These are phyloP conservation scores for Crenichthys baileyi DNA, from an alignment of 2,797 vertebrate genomes.

Conservation along the genomic window DNA sequence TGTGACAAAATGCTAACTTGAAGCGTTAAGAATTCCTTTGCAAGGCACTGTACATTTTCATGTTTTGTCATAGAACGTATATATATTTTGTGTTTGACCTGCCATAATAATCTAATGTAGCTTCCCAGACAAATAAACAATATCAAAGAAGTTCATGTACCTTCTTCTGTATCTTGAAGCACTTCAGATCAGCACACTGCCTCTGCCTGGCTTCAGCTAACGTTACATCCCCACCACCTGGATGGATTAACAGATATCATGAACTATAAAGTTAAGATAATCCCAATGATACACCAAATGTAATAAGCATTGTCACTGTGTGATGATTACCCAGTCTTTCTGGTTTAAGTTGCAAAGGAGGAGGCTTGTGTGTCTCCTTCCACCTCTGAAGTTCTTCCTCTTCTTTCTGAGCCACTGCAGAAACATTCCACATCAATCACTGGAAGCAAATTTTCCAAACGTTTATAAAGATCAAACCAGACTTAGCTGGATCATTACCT, in stretches of 20 bases:
- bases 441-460: neutral
- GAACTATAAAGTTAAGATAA: neutral
- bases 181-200: constrained; percentile 70
- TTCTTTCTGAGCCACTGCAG: constrained; percentile 84
- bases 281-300: neutral
- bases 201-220: constrained; percentile 81
- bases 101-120: neutral
- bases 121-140: neutral
- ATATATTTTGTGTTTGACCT: no score
- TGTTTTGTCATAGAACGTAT: no score
- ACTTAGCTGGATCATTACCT: constrained; percentile 68
- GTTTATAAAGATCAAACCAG: neutral
- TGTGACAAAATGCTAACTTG: no score
- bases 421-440: constrained; percentile 3
- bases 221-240: constrained; percentile 81
- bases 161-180: constrained; percentile 85
- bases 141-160: constrained; percentile 60
- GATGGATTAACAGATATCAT: neutral
- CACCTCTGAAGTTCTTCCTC: constrained; percentile 72
- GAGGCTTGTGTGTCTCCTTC: constrained; percentile 73
- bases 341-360: constrained; percentile 73
- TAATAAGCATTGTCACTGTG: neutral
- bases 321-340: constrained; percentile 80
- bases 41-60: no score
- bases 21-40: no score